These are phyloP conservation scores for Odontamblyopus rebecca DNA, from an alignment of 2,797 vertebrate species.

Conservation along the genomic window DNA sequence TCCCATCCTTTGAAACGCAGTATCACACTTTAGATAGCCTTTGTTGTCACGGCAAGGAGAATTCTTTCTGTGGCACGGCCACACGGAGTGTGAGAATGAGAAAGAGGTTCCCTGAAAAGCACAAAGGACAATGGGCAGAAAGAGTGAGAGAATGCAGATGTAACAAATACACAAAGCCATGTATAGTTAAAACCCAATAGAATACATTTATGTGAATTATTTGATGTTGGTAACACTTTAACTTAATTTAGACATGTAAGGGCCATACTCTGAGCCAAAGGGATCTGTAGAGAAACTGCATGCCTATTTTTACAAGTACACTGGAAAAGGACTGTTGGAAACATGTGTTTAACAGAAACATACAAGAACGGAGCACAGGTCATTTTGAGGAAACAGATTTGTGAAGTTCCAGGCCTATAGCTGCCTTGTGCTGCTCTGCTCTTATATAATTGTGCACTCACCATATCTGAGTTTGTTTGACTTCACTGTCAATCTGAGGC, in stretches of 20 bases:
- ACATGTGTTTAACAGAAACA: slow-evolving; percentile 9
- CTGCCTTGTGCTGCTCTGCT: background rate
- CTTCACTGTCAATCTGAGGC: slow-evolving; percentile 1
- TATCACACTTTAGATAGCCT: slow-evolving; percentile 73
- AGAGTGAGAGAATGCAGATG: slow-evolving; percentile 28
- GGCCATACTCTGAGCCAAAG: background rate
- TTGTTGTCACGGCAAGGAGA: slow-evolving; percentile 72
- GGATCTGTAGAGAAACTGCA: background rate
- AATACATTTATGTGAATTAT: background rate
- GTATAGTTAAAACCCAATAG: slow-evolving; percentile 4
- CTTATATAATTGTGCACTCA: slow-evolving; percentile 5
- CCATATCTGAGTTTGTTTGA: slow-evolving; percentile 12
- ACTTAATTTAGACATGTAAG: background rate
- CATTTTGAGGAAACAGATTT: background rate
- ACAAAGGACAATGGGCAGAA: slow-evolving; percentile 42
- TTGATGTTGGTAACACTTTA: slow-evolving; percentile 5
- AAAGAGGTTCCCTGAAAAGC: slow-evolving; percentile 49
- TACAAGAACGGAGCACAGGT: background rate
- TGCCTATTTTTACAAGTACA: background rate
- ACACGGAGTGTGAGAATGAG: slow-evolving; percentile 64
- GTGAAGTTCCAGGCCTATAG: background rate
- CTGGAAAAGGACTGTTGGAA: background rate
- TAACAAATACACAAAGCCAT: slow-evolving; percentile 21
- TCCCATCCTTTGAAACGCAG: slow-evolving; percentile 73
- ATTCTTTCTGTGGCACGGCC: slow-evolving; percentile 60